These are phyloP conservation scores for Bos taurus DNA, from an alignment of 2,113 vertebrate genomes.

Conservation along the genomic window ARS-UCD2.0 NC_082638.1:4451001-4451500, in stretches of 20 bases:
- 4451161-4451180: not conserved
- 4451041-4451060: not conserved
- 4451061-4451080: not conserved
- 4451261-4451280: not conserved
- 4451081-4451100: not conserved
- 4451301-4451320: fast-evolving
- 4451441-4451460: not conserved
- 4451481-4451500: not conserved
- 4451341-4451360: not conserved
- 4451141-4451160: not conserved
- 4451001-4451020: not conserved
- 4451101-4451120: not conserved
- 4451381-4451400: not conserved
- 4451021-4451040: not conserved
- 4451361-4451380: not conserved
- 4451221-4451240: not conserved
- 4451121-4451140: not conserved
- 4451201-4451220: not conserved
- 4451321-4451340: not conserved
- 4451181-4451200: not conserved
- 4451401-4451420: not conserved
- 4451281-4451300: not conserved
- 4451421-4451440: not conserved
- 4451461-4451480: not conserved
- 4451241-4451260: not conserved